Conservation (phyloP, 2,888 invertebrate genomes). For the Malthinus seriepunctatus region DNA sequence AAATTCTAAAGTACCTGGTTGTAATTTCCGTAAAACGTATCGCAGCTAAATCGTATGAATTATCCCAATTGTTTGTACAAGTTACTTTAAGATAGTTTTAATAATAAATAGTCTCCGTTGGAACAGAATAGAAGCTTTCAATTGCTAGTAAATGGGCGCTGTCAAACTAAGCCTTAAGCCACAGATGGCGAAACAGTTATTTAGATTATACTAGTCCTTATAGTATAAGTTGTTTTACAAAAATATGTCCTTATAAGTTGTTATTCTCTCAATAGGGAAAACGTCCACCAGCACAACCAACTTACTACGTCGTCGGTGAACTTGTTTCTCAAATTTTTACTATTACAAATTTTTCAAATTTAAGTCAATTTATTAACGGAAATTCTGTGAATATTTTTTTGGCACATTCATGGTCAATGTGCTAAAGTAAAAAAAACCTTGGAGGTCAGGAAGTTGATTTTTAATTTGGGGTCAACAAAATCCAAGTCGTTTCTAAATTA, state of each 20-base stretch:
- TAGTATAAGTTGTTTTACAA: constrained; percentile 16
- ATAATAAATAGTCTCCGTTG: constrained; percentile 22
- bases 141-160: constrained; percentile 25
- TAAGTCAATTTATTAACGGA: constrained; percentile 15
- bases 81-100: constrained; percentile 21
- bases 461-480: constrained; percentile 27
- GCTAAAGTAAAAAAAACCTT: constrained; percentile 15
- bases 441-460: constrained; percentile 26
- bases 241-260: constrained; percentile 23
- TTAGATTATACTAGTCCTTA: constrained; percentile 25
- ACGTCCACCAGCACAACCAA: constrained; percentile 10
- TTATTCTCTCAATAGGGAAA: constrained; percentile 7
- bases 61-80: constrained; percentile 11
- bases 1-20: too few species aligned
- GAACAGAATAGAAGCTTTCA: constrained; percentile 22
- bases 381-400: constrained; percentile 22
- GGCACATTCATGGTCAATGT: constrained; percentile 25
- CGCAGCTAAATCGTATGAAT: constrained; percentile 2
- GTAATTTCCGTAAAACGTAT: neutral
- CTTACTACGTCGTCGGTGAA: constrained; percentile 15
- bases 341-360: constrained; percentile 1
- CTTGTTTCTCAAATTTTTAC: constrained; percentile 6
- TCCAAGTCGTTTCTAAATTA: constrained; percentile 22
- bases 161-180: constrained; percentile 24
- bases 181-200: constrained; percentile 27